Evolutionary conservation across 2,113 vertebrate genomes (phyloP).

Genomic region (Podocnemis expansa): DNA sequence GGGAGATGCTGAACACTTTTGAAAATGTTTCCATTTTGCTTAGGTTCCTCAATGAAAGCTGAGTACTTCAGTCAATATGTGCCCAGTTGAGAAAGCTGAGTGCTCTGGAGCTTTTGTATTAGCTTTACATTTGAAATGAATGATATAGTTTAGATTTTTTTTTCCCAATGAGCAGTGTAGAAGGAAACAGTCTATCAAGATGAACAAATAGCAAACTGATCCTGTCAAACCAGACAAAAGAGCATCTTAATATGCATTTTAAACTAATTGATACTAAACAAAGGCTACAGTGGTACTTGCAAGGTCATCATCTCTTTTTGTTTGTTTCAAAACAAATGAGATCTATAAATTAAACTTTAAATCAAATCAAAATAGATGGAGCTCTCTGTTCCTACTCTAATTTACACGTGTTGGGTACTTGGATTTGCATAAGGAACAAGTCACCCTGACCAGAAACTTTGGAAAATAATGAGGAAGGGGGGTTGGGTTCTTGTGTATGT

Average conservation of each 20-base stretch:
- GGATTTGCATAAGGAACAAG: conserved; percentile 16
- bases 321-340: conserved; percentile 11
- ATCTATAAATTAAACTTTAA: not conserved
- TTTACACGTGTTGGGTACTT: not conserved
- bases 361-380: not conserved
- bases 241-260: conserved; percentile 9
- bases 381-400: not conserved
- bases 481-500: not conserved
- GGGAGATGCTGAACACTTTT: not conserved
- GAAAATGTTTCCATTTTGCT: not conserved
- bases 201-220: not conserved
- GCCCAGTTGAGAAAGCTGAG: not conserved
- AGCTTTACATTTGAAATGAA: not conserved
- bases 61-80: not conserved
- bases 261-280: not conserved
- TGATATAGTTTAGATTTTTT: not conserved
- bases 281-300: not conserved
- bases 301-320: not conserved
- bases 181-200: not conserved
- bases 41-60: not conserved
- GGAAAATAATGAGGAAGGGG: not conserved
- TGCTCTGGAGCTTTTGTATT: not conserved
- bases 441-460: not conserved
- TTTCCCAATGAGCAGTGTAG: rapidly evolving
- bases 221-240: not conserved